phyloP scores from a whole-genome alignment of 2,888 invertebrate genomes.

The Andrena bicolor region DNA sequence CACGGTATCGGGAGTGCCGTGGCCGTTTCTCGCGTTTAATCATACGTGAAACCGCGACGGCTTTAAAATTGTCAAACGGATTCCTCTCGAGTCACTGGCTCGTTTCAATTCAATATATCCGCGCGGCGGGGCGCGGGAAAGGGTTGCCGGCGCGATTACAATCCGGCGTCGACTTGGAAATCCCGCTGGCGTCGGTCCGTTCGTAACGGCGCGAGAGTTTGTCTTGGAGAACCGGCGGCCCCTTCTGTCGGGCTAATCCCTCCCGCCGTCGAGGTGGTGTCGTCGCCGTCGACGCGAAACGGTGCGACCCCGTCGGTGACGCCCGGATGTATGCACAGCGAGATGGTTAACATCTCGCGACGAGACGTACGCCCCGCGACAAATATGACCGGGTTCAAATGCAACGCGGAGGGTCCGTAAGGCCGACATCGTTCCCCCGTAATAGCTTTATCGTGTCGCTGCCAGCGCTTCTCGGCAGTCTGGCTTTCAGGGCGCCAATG shows the following conservation, averaged over 20 bases:
- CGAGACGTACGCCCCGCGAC: slow-evolving; percentile 7
- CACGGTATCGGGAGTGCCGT: slow-evolving; percentile 14
- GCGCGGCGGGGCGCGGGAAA: not conserved
- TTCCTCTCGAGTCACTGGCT: slow-evolving; percentile 11
- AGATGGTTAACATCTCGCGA: slow-evolving; percentile 8
- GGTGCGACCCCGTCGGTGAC: not conserved
- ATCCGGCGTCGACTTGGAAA: slow-evolving; percentile 2
- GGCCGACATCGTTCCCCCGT: slow-evolving; percentile 33
- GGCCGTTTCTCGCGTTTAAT: slow-evolving; percentile 11
- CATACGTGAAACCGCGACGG: slow-evolving; percentile 25
- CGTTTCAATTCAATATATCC: slow-evolving; percentile 3
- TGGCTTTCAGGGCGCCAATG: slow-evolving; percentile 26
- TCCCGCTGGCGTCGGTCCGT: not conserved
- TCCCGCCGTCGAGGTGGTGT: not conserved
- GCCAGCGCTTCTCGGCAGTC: slow-evolving; percentile 24
- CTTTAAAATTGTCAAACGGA: slow-evolving; percentile 48
- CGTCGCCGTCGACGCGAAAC: not conserved
- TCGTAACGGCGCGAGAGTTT: slow-evolving; percentile 4
- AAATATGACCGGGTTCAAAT: slow-evolving; percentile 36
- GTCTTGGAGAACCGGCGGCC: not conserved
- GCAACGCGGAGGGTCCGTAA: slow-evolving; percentile 30
- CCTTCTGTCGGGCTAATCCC: not conserved
- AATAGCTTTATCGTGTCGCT: slow-evolving; percentile 47
- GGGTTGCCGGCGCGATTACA: not conserved
- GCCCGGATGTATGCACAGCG: not conserved